These are phyloP conservation scores for Megathymus violae DNA, from an alignment of 1,140 invertebrate species.

Conservation along the genomic window DNA sequence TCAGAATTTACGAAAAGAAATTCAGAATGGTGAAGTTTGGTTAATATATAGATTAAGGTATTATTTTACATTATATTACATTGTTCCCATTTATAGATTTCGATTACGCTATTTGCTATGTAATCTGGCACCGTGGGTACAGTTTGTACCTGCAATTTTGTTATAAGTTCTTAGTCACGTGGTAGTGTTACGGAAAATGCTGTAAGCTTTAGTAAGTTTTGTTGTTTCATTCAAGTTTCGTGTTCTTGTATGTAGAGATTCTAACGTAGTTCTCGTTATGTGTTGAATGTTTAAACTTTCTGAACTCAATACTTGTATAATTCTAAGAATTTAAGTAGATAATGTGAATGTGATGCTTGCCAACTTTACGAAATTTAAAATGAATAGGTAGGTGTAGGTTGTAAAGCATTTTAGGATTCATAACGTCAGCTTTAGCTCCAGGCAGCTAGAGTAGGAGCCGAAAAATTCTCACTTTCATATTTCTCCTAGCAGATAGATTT, in stretches of 20 bases:
- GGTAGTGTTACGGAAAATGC: conserved; percentile 26
- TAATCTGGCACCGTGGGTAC: conserved; percentile 33
- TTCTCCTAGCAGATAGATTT: neutral
- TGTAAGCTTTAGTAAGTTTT: conserved; percentile 36
- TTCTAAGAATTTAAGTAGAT: conserved; percentile 6
- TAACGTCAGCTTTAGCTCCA: too few species aligned
- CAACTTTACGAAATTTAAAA: conserved; percentile 9
- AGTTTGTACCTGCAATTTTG: conserved; percentile 41
- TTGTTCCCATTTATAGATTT: too few species aligned
- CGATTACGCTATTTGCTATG: neutral
- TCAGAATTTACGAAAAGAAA: conserved; percentile 12
- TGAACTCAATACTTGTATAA: conserved; percentile 14
- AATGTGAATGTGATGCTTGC: conserved; percentile 10
- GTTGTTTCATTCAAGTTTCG: conserved; percentile 41
- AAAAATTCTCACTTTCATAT: neutral
- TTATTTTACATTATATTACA: too few species aligned
- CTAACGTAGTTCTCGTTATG: conserved; percentile 44
- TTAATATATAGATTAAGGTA: too few species aligned
- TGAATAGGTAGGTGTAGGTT: neutral
- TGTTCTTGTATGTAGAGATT: conserved; percentile 49
- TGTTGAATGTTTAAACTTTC: conserved; percentile 22
- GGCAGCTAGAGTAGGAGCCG: too few species aligned
- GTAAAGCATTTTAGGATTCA: neutral
- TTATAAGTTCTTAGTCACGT: conserved; percentile 48
- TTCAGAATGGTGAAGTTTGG: neutral